phyloP scores from a whole-genome alignment of 2,888 invertebrate species.

The Anagyrus pseudococci region DNA sequence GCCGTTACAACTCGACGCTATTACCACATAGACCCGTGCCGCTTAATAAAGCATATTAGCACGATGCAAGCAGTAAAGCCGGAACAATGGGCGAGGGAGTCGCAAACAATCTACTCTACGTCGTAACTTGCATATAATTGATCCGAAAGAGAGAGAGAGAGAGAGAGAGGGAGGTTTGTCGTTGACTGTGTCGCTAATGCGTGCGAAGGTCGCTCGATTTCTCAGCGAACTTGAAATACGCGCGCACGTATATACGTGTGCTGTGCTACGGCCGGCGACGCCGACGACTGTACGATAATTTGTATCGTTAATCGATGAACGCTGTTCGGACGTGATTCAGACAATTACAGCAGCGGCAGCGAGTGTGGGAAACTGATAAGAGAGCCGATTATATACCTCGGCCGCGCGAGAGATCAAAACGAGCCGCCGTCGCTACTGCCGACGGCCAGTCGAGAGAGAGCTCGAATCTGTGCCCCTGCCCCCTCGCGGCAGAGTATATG shows the following conservation, averaged over 20 bases:
- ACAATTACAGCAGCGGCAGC: constrained; percentile 29
- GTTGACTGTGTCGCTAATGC: background rate
- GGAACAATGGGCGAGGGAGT: no score
- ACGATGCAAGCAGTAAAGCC: no score
- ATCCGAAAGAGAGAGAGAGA: constrained; percentile 14
- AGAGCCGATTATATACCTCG: background rate
- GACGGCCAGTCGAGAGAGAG: background rate
- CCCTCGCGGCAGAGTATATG: background rate
- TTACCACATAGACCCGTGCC: no score
- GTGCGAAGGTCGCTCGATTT: constrained; percentile 25
- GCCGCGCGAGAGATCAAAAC: constrained; percentile 25
- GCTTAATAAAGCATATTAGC: no score
- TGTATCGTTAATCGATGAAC: constrained; percentile 39
- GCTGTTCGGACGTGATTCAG: constrained; percentile 34
- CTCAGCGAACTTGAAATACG: constrained; percentile 3
- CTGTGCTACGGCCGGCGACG: no score
- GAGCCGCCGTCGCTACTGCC: constrained; percentile 14
- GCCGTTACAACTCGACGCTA: no score
- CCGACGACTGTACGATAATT: constrained; percentile 33
- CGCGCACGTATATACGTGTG: background rate
- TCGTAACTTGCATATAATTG: no score
- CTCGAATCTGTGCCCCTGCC: no score
- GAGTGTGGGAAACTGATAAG: constrained; percentile 38
- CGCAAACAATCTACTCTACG: no score
- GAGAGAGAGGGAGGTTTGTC: constrained; percentile 14